These are phyloP conservation scores for Lycaena phlaeas DNA, from an alignment of 2,888 invertebrate species.

Conservation along the genomic window DNA sequence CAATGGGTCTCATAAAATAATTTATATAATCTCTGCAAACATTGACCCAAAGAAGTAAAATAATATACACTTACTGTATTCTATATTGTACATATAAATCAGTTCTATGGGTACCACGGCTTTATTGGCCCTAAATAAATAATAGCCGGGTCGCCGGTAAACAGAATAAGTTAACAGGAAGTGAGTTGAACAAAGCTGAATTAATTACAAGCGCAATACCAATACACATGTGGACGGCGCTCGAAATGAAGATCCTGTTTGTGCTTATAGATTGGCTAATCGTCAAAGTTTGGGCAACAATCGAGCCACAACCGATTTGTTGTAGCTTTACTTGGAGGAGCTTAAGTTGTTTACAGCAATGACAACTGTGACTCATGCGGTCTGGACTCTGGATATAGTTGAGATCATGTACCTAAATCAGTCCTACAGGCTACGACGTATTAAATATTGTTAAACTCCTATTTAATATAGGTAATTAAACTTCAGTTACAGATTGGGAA, in stretches of 20 bases:
- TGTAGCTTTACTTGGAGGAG: neutral
- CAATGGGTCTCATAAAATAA: too few species aligned
- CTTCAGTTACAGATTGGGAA: too few species aligned
- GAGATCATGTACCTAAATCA: too few species aligned
- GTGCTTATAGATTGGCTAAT: slow-evolving; percentile 2
- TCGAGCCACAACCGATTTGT: neutral
- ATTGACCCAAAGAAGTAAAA: too few species aligned
- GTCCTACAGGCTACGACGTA: too few species aligned
- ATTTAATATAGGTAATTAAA: too few species aligned
- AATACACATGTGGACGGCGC: neutral
- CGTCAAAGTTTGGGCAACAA: neutral
- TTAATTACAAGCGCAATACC: slow-evolving; percentile 5
- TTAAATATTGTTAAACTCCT: too few species aligned
- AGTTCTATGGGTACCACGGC: slow-evolving; percentile 12
- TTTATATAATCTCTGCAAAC: too few species aligned
- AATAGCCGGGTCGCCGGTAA: slow-evolving; percentile 15
- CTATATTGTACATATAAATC: neutral
- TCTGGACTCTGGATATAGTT: too few species aligned
- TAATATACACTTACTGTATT: too few species aligned
- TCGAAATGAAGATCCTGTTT: neutral
- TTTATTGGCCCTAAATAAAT: slow-evolving; percentile 18
- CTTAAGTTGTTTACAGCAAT: too few species aligned
- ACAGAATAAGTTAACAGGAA: slow-evolving; percentile 6
- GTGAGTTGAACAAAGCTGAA: slow-evolving; percentile 7
- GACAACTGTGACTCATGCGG: too few species aligned